Conservation (phyloP, 2,888 invertebrate genomes). For the Mythimna impura region DNA sequence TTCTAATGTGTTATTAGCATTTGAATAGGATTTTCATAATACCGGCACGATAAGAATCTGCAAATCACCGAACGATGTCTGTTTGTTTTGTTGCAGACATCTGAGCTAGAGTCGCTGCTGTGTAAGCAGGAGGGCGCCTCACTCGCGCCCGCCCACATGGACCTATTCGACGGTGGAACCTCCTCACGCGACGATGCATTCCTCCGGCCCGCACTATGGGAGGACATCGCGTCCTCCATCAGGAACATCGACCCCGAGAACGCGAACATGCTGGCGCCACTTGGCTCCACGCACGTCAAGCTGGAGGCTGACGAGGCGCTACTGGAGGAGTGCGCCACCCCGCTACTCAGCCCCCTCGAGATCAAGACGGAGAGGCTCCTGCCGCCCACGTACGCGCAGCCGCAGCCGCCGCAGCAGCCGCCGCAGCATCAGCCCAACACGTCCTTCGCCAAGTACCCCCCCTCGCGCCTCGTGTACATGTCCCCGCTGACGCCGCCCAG, state of each 20-base stretch:
- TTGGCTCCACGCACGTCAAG: constrained; percentile 93
- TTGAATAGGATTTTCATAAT: constrained; percentile 68
- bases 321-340: constrained; percentile 92
- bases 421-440: constrained; percentile 80
- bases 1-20: constrained; percentile 65
- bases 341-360: constrained; percentile 94
- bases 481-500: constrained; percentile 96
- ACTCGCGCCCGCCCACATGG: constrained; percentile 91
- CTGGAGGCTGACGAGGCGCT: constrained; percentile 92
- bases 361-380: constrained; percentile 94
- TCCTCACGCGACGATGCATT: constrained; percentile 95
- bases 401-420: constrained; percentile 79
- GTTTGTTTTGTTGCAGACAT: constrained; percentile 90
- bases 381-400: constrained; percentile 88
- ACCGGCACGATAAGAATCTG: constrained; percentile 49
- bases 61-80: constrained; percentile 46
- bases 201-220: constrained; percentile 96
- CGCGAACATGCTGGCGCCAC: constrained; percentile 95
- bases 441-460: constrained; percentile 86
- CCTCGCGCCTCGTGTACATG: constrained; percentile 92
- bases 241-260: constrained; percentile 97
- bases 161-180: constrained; percentile 89
- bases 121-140: constrained; percentile 93
- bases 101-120: constrained; percentile 95
- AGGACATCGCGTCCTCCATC: constrained; percentile 97